A percentile compares a stretch with the other conserved stretches of the same genome.
Conservation (phyloP, 1,140 invertebrate species). For the Zaprionus nigranus region DNA sequence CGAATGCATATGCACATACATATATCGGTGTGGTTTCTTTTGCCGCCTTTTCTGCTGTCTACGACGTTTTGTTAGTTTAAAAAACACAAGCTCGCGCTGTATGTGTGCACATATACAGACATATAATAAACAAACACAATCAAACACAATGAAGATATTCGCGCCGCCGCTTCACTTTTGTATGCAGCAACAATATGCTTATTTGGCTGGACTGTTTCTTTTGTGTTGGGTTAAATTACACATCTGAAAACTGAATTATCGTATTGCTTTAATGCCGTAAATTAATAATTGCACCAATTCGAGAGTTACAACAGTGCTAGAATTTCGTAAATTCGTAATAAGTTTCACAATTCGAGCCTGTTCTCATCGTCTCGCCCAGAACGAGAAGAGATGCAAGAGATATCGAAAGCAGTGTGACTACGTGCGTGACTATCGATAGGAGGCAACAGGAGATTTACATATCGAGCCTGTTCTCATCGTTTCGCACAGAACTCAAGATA, state of each 20-base stretch:
- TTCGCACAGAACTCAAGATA: slow-evolving; percentile 4
- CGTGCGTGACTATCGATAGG: slow-evolving; percentile 2
- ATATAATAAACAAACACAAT: slow-evolving; percentile 26
- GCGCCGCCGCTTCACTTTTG: slow-evolving; percentile 29
- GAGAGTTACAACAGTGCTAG: slow-evolving; percentile 13
- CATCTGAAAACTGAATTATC: neutral
- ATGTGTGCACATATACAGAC: slow-evolving; percentile 49
- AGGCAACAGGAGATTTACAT: slow-evolving; percentile 1
- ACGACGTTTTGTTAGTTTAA: slow-evolving; percentile 56
- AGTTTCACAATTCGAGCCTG: slow-evolving; percentile 22
- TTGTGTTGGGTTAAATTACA: neutral
- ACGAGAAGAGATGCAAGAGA: slow-evolving; percentile 23
- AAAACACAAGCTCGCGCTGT: neutral
- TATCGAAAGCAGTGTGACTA: slow-evolving; percentile 11
- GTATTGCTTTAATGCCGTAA: slow-evolving; percentile 7
- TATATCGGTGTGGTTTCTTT: slow-evolving; percentile 31
- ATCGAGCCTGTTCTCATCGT: slow-evolving; percentile 20
- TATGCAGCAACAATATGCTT: slow-evolving; percentile 37
- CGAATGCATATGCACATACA: neutral
- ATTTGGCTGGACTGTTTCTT: slow-evolving; percentile 10
- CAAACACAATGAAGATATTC: slow-evolving; percentile 19
- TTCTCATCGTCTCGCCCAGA: slow-evolving; percentile 18
- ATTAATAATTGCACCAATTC: slow-evolving; percentile 27
- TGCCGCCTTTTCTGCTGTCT: slow-evolving; percentile 79
- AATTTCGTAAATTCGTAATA: slow-evolving; percentile 25